Percentiles rank a stretch among this genome's conserved stretches.
phyloP scores from a whole-genome alignment of 2,888 invertebrate genomes.

The Sympetrum striolatum region DNA sequence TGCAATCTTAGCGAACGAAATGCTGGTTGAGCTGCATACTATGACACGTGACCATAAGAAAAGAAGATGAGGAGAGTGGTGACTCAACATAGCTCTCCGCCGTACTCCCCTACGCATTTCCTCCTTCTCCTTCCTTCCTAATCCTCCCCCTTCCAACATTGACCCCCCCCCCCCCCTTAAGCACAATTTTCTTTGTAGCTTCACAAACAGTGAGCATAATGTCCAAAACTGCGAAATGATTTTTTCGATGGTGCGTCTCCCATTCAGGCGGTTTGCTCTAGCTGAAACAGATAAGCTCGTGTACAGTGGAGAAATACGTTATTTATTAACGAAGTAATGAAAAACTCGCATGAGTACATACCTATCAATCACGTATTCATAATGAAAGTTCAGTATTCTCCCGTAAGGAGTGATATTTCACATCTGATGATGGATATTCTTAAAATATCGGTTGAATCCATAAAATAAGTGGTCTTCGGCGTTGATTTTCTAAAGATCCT shows the following conservation, averaged over 20 bases:
- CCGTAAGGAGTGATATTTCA: no score
- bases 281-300: neutral
- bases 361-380: no score
- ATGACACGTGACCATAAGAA: neutral
- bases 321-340: no score
- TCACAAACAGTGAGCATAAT: neutral
- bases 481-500: no score
- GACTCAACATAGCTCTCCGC: conserved; percentile 13
- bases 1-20: conserved; percentile 38
- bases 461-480: no score
- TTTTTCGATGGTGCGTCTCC: neutral
- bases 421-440: no score
- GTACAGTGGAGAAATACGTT: neutral
- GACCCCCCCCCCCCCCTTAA: neutral
- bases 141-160: neutral
- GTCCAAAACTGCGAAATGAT: neutral
- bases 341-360: no score
- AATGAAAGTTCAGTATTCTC: no score
- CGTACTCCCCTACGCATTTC: neutral
- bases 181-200: neutral
- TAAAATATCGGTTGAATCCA: no score
- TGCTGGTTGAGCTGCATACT: neutral
- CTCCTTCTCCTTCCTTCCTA: neutral
- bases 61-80: neutral
- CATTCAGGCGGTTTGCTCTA: neutral